Base-by-base conservation (phyloP, 2,888 invertebrate species). In the Stegana nigrithorax region DNA sequence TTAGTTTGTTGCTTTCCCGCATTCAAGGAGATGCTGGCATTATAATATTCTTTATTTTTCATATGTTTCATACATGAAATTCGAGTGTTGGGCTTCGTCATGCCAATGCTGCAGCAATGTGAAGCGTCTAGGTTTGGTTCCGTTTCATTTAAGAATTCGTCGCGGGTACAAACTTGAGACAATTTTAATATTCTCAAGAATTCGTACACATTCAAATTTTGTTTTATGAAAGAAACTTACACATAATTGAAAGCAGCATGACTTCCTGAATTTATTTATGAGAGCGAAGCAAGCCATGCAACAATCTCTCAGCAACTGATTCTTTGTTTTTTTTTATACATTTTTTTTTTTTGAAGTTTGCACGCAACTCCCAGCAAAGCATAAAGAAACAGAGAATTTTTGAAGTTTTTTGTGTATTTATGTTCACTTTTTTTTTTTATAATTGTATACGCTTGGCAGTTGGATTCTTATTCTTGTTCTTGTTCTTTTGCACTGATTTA, bases 201-300 rank as follows among this genome's bases (percentile, higher is more conserved):
- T n/a, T n/a, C n/a, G n/a, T n/a, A n/a, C 60, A 57, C 59, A 59
- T 75, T 63, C 56, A 63, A 57, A 50, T 59, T 61, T 59, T 44
- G 25, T 47, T n/a, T 47, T 10, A 6, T 64, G 56, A 60, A 45
- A 61, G 55, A 61, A n/a, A n/a, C n/a, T n/a, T n/a, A n/a, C 62
- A 65, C 67, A 68, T 68, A 78, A 79, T 75, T 76, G 78, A 79
- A 75, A 75, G 67, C 80, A 77, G 72, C 80, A 65, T 75, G 80
- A 68, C 68, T 66, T 68, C 73, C 67, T 45, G 55, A 44, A 58
- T 59, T 60, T 50, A 63, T 63, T 62, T 60, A 56, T 45, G 59
- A 36, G 53, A 32, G 4, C 53, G 23, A 47, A 47, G 23, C 47
- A 47, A 25, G 23, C 25, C 32, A 55, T 7, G 21, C 36, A 12